These are phyloP conservation scores for Gymnocephalus cernua DNA, from an alignment of 2,113 vertebrate genomes.

Conservation along the genomic window DNA sequence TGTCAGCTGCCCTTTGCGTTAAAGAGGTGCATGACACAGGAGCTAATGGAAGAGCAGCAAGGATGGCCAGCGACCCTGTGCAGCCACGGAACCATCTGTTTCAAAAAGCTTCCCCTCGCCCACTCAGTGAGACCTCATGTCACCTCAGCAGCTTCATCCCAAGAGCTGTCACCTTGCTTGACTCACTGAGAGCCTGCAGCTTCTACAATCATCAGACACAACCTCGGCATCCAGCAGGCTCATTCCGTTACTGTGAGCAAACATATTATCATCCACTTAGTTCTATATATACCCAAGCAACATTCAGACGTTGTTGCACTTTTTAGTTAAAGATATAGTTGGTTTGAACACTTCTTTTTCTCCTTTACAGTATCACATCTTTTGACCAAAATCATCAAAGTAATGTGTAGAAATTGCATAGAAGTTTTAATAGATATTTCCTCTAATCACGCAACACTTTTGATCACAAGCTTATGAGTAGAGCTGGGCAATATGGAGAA, in stretches of 20 bases:
- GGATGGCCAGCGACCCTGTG: slow-evolving; percentile 12
- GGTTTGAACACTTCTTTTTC: neutral
- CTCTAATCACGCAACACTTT: neutral
- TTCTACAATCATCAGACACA: neutral
- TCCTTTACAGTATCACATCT: neutral
- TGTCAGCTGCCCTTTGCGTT: slow-evolving; percentile 25
- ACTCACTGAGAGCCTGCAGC: slow-evolving; percentile 18
- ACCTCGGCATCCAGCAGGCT: neutral
- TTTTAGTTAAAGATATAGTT: too few species aligned
- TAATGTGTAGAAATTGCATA: too few species aligned
- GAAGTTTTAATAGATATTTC: too few species aligned
- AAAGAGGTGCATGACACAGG: slow-evolving; percentile 39
- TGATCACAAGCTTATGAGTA: too few species aligned
- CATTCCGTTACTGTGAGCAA: neutral
- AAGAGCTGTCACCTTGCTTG: slow-evolving; percentile 31
- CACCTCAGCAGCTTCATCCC: slow-evolving; percentile 34
- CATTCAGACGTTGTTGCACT: neutral
- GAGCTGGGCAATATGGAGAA: too few species aligned
- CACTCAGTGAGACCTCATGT: slow-evolving; percentile 33
- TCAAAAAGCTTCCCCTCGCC: neutral
- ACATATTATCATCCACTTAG: neutral
- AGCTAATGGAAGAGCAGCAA: slow-evolving; percentile 50
- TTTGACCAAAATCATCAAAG: neutral
- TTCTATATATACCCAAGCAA: neutral
- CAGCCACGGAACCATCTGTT: slow-evolving; percentile 61